phyloP scores from a whole-genome alignment of 1,140 invertebrate species.

The Micrasema minimum region DNA sequence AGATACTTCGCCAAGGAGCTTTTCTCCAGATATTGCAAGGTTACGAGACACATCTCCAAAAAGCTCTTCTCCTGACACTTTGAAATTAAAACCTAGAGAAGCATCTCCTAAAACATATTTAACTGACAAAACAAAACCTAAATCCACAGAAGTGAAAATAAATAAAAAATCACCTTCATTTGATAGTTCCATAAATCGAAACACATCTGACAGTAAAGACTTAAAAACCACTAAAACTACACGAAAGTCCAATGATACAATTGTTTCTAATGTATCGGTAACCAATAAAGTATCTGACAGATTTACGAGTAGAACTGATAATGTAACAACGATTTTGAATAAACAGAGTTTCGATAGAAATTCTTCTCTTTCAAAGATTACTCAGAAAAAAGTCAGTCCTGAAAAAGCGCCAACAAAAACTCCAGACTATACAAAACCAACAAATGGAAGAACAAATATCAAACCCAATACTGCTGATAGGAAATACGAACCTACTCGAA shows the following conservation, averaged over 20 bases:
- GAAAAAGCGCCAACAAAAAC: conserved; percentile 39
- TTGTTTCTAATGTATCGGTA: background rate
- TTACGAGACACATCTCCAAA: too few species aligned
- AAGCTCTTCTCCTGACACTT: too few species aligned
- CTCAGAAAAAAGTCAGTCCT: conserved; percentile 40
- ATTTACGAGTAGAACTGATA: conserved; percentile 1
- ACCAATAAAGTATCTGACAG: conserved; percentile 21
- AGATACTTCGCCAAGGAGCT: conserved; percentile 5
- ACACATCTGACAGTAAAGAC: conserved; percentile 29
- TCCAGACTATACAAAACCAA: conserved; percentile 34
- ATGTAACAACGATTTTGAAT: background rate
- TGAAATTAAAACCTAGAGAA: background rate
- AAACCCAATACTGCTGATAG: conserved; percentile 36
- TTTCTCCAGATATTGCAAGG: background rate
- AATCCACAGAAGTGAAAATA: background rate
- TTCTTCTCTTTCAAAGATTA: background rate
- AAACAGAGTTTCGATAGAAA: conserved; percentile 37
- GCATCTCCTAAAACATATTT: background rate
- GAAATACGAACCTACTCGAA: conserved; percentile 48
- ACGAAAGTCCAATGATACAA: background rate
- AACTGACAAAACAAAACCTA: conserved; percentile 21
- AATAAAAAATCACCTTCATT: conserved; percentile 1
- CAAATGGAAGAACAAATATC: conserved; percentile 29
- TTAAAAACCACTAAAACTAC: conserved; percentile 4
- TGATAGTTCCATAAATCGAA: conserved; percentile 10